phyloP scores from a whole-genome alignment of 2,113 vertebrate genomes.

The Pandion haliaetus region DNA sequence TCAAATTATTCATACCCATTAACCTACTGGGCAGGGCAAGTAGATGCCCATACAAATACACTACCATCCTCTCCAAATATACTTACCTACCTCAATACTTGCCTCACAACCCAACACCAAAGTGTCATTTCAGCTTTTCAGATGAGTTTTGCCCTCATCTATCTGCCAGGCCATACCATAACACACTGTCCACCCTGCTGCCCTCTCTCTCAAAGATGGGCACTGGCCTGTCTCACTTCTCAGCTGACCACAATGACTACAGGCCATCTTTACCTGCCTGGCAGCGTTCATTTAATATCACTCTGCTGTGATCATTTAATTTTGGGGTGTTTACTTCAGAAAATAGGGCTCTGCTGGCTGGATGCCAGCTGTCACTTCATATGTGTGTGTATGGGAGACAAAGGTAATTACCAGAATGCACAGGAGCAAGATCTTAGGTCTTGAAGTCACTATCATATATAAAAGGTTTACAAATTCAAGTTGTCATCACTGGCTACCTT shows the following conservation, averaged over 20 bases:
- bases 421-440: background rate
- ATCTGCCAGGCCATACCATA: background rate
- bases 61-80: background rate
- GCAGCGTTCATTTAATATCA: background rate
- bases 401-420: background rate
- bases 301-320: background rate
- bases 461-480: background rate
- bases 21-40: background rate
- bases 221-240: background rate
- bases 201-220: background rate
- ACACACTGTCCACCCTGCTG: background rate
- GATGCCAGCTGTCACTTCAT: background rate
- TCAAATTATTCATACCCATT: background rate
- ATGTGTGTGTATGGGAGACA: rapidly evolving
- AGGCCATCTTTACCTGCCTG: background rate
- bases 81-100: background rate
- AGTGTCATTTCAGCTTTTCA: background rate
- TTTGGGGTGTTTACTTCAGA: background rate
- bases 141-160: background rate
- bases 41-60: background rate
- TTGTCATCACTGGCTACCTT: background rate
- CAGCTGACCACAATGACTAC: background rate
- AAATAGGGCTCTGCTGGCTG: background rate
- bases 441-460: background rate
- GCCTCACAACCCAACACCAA: background rate